Evolutionary conservation across 2,113 vertebrate genomes (phyloP), one percentile per base, ranked within the genome.

Genomic region (Mellivora capensis): DNA sequence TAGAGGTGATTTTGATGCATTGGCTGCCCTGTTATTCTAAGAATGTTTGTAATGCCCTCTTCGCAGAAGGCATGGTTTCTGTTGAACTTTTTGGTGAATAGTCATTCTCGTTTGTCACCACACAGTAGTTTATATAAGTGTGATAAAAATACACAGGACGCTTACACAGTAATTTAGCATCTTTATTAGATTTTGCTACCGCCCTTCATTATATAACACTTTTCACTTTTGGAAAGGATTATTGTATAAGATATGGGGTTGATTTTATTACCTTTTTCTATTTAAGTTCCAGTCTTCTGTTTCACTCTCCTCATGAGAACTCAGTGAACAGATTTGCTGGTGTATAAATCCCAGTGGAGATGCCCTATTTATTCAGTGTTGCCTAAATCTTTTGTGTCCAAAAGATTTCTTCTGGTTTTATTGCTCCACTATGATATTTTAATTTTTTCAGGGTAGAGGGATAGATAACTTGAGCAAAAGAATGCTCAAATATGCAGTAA

Each of bases 351-450:
- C 88, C 59, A 57, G 25, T 25, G 79, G 93, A 91, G 29, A 69
- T 93, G 71, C 37, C 64, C 93, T 93, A 71, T 94, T 96, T 97
- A 77, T 89, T 97, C 89, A 93, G 14, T 39, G 31, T 94, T 93
- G 77, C 42, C 74, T 95, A 54, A 72, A 18, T 87, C 83, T 62
- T 96, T 18, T 64, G 23, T 95, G 31, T 25, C 47, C 31, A 49
- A 71, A 72, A 31, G 29, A 37, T 95, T 97, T 97, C 71, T 94
- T 84, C 42, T 54, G 88, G 34, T 87, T 83, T 12, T 76, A 0
- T 93, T 96, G 61, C 23, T 96, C 23, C 29, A 74, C 57, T 95
- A 29, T 95, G 37, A 59, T 91, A 64, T 94, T 90, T 95, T 86
- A 96, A 67, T 93, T 80, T 94, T 93, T 59, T 88, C 79, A 69